phyloP scores from a whole-genome alignment of 2,888 invertebrate species.

The Pheosia gnoma region DNA sequence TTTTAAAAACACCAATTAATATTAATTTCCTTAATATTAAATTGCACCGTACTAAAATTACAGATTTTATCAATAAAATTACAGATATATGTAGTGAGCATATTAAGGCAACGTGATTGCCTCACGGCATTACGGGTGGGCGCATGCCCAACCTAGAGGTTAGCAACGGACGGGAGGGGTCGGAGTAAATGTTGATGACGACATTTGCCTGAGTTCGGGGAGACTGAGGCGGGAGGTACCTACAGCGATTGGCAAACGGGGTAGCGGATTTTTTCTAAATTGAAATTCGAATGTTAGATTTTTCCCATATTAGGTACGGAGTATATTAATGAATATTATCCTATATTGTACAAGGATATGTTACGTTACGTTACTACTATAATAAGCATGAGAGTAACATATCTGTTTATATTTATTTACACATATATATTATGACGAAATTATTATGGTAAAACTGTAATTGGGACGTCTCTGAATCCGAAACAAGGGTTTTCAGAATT shows the following conservation, averaged over 20 bases:
- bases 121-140: slow-evolving; percentile 58
- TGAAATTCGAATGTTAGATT: slow-evolving; percentile 17
- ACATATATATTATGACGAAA: too few relatives aligned
- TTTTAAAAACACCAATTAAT: too few relatives aligned
- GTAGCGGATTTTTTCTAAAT: slow-evolving; percentile 32
- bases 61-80: slow-evolving; percentile 10
- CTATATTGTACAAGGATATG: too few relatives aligned
- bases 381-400: too few relatives aligned
- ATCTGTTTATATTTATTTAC: too few relatives aligned
- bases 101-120: slow-evolving; percentile 65
- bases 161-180: slow-evolving; percentile 43
- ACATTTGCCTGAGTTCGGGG: slow-evolving; percentile 67
- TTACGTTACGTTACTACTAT: too few relatives aligned
- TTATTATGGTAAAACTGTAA: too few relatives aligned
- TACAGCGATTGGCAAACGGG: slow-evolving; percentile 37
- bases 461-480: too few relatives aligned
- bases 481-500: too few relatives aligned
- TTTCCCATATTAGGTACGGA: too few relatives aligned
- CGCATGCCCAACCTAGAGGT: slow-evolving; percentile 59
- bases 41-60: slow-evolving; percentile 7
- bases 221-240: slow-evolving; percentile 51
- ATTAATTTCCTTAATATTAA: too few relatives aligned
- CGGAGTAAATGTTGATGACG: slow-evolving; percentile 69
- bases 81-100: slow-evolving; percentile 37
- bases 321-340: too few relatives aligned